Percentiles rank a stretch among this genome's conserved stretches.
These are phyloP conservation scores for Caradrina kadenii DNA, from an alignment of 2,888 invertebrate species.

Conservation along the genomic window DNA sequence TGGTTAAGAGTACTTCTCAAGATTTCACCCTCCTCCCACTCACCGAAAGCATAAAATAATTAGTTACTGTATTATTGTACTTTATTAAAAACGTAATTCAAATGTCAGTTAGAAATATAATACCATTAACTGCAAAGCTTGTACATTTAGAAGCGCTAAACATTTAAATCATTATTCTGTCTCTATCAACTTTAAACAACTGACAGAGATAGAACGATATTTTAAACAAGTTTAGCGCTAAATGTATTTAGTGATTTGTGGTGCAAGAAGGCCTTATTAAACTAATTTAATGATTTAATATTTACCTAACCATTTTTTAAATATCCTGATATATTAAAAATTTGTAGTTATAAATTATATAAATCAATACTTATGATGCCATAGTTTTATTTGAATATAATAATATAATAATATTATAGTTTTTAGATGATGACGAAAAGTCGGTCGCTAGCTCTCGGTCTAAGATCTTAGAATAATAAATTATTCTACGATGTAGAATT, in stretches of 20 bases:
- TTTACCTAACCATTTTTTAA: slow-evolving; percentile 21
- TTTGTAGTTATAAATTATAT: not conserved
- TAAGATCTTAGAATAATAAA: slow-evolving; percentile 10
- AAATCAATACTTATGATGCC: not conserved
- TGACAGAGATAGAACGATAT: too few species aligned
- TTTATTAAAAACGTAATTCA: not conserved
- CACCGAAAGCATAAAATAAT: too few species aligned
- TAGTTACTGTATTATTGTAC: too few species aligned
- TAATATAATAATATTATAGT: not conserved
- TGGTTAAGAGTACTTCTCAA: too few species aligned
- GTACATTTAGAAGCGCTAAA: too few species aligned
- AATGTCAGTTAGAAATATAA: slow-evolving; percentile 8
- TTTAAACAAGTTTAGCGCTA: too few species aligned
- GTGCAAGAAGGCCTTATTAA: too few species aligned
- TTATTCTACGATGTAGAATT: not conserved
- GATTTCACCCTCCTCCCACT: too few species aligned
- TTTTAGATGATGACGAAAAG: not conserved
- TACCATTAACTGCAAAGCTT: slow-evolving; percentile 19
- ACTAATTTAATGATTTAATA: not conserved
- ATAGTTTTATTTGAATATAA: too few species aligned
- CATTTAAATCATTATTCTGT: too few species aligned
- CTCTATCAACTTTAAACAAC: too few species aligned
- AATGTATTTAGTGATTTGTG: too few species aligned
- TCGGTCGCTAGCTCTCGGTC: slow-evolving; percentile 6
- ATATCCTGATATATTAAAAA: not conserved